Conservation (phyloP, 2,888 invertebrate species). For the Drosophila mimica region DNA sequence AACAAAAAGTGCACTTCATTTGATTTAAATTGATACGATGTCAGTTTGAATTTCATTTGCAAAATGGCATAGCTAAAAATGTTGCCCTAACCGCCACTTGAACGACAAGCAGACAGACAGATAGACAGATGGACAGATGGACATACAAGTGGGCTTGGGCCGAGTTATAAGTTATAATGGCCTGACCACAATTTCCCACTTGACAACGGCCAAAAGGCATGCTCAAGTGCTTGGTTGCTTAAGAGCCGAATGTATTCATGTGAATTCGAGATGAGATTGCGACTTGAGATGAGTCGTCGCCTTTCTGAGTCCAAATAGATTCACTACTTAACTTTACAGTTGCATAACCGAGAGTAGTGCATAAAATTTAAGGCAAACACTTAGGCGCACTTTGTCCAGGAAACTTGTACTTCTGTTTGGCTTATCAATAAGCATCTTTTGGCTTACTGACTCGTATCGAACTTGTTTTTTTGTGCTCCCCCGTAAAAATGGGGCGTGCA, state of each 20-base stretch:
- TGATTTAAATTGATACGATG: conserved; percentile 80
- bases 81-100: conserved; percentile 49
- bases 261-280: conserved; percentile 59
- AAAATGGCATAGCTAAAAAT: conserved; percentile 64
- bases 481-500: conserved; percentile 31
- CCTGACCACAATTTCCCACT: conserved; percentile 79
- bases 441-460: conserved; percentile 31
- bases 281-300: conserved; percentile 11
- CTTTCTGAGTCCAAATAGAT: conserved; percentile 6
- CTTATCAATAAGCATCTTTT: conserved; percentile 48
- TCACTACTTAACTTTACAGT: conserved; percentile 54
- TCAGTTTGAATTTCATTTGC: conserved; percentile 74
- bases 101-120: conserved; percentile 21
- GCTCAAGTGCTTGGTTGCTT: conserved; percentile 73
- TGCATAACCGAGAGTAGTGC: conserved; percentile 35
- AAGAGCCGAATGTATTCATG: conserved; percentile 74
- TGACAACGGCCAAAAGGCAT: conserved; percentile 76
- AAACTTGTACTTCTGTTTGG: conserved; percentile 15
- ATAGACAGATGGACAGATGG: conserved; percentile 8
- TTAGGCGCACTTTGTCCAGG: conserved; percentile 27
- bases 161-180: conserved; percentile 76
- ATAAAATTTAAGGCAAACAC: conserved; percentile 34
- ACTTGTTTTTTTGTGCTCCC: conserved; percentile 21
- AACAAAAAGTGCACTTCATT: conserved; percentile 77
- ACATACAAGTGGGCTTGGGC: neutral